These are phyloP conservation scores for Galerucella pusilla DNA, from an alignment of 2,888 invertebrate genomes.

Conservation along the genomic window DNA sequence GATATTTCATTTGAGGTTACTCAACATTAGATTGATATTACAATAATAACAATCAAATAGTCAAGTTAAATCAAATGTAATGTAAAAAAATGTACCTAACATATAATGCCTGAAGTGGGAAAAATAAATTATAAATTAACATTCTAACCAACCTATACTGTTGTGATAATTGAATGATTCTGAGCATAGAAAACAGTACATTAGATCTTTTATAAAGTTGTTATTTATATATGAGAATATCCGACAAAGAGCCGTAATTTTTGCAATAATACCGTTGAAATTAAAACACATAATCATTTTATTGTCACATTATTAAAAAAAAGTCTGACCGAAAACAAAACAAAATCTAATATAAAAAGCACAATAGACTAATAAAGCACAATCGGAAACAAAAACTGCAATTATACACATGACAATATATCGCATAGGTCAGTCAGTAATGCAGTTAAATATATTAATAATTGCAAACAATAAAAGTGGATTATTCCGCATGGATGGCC, in stretches of 20 bases:
- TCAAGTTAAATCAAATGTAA: too few relatives aligned
- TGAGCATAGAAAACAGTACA: too few relatives aligned
- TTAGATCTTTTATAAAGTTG: too few relatives aligned
- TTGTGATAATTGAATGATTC: too few relatives aligned
- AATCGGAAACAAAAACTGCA: constrained; percentile 62
- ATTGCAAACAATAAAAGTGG: constrained; percentile 65
- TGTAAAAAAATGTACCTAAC: too few relatives aligned
- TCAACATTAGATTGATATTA: too few relatives aligned
- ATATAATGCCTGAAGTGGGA: too few relatives aligned
- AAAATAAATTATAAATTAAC: too few relatives aligned
- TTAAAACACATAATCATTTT: constrained; percentile 56
- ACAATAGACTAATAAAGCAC: constrained; percentile 63
- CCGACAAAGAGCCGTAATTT: constrained; percentile 39
- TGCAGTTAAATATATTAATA: constrained; percentile 65
- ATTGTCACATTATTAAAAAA: constrained; percentile 62
- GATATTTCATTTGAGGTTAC: too few relatives aligned
- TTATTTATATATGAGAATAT: too few relatives aligned
- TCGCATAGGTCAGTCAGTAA: constrained; percentile 58
- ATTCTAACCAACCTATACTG: too few relatives aligned
- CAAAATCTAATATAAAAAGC: constrained; percentile 63
- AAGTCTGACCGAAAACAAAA: constrained; percentile 57
- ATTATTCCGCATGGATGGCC: constrained; percentile 62
- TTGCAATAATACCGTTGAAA: constrained; percentile 42
- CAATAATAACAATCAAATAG: too few relatives aligned
- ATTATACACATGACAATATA: constrained; percentile 62